Conservation (phyloP, 1,140 invertebrate genomes). For the Eufriesea mexicana region DNA sequence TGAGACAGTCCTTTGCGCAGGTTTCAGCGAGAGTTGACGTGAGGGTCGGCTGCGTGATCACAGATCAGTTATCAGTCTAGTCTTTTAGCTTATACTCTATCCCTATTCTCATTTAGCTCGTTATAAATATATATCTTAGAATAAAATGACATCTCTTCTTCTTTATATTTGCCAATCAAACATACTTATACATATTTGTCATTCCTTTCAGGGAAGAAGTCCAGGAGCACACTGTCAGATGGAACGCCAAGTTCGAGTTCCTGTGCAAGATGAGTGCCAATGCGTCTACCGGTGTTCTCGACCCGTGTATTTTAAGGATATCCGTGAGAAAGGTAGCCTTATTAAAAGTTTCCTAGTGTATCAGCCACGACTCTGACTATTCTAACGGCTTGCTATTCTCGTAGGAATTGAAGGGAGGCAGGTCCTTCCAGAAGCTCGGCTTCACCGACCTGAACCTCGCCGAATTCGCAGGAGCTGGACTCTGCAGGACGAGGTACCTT, state of each 20-base stretch:
- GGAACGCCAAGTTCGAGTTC: conserved; percentile 95
- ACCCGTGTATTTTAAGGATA: conserved; percentile 94
- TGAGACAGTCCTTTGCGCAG: too few species aligned
- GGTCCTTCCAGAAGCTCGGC: conserved; percentile 97
- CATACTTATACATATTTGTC: too few species aligned
- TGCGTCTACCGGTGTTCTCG: conserved; percentile 95
- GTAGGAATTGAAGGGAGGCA: conserved; percentile 92
- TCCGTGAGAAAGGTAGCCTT: conserved; percentile 95
- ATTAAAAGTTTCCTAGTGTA: not conserved
- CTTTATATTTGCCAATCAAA: too few species aligned
- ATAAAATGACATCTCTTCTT: too few species aligned
- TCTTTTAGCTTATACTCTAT: too few species aligned
- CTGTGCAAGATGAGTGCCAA: conserved; percentile 98
- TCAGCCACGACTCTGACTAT: too few species aligned
- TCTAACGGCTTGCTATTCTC: conserved; percentile 49
- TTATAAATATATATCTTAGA: too few species aligned
- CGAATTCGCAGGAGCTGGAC: conserved; percentile 97
- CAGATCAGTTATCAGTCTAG: too few species aligned
- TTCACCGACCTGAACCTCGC: conserved; percentile 98
- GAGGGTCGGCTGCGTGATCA: too few species aligned
- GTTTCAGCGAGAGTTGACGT: too few species aligned
- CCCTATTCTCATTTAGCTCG: too few species aligned
- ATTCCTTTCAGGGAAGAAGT: conserved; percentile 92
- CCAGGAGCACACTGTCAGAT: conserved; percentile 94
- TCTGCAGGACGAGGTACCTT: conserved; percentile 91